These are phyloP conservation scores for Rana temporaria DNA, from an alignment of 2,113 vertebrate species.

Conservation along the genomic window DNA sequence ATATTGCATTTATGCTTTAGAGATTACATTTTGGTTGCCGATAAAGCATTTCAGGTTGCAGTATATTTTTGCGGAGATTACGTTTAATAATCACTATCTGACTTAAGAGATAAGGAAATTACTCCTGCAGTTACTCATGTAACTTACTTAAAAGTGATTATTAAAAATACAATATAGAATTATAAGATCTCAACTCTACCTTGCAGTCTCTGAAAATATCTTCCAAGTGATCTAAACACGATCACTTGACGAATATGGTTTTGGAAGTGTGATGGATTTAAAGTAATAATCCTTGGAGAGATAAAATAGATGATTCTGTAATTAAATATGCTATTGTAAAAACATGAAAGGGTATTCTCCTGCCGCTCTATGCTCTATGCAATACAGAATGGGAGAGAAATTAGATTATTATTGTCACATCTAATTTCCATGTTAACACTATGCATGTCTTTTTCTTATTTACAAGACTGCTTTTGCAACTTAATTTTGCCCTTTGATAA, in stretches of 20 bases:
- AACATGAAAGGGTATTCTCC: slow-evolving; percentile 52
- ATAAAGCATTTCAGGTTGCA: slow-evolving; percentile 19
- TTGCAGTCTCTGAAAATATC: slow-evolving; percentile 78
- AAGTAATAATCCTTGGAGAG: slow-evolving; percentile 73
- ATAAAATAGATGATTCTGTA: slow-evolving; percentile 58
- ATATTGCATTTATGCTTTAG: too few species aligned
- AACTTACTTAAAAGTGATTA: slow-evolving; percentile 51
- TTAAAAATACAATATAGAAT: slow-evolving; percentile 41
- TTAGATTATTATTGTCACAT: slow-evolving; percentile 16
- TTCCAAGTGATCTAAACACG: slow-evolving; percentile 73
- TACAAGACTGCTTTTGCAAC: neutral
- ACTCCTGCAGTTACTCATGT: slow-evolving; percentile 15
- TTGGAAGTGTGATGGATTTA: slow-evolving; percentile 76
- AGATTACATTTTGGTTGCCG: neutral
- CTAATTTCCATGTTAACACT: neutral
- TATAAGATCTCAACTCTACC: slow-evolving; percentile 66
- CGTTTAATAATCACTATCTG: slow-evolving; percentile 32
- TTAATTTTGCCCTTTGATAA: slow-evolving; percentile 25
- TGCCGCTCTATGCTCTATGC: neutral
- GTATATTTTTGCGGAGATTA: slow-evolving; percentile 16
- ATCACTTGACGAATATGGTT: slow-evolving; percentile 77
- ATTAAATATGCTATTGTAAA: slow-evolving; percentile 52
- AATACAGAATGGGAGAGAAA: slow-evolving; percentile 4
- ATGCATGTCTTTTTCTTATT: neutral
- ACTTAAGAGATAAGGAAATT: slow-evolving; percentile 45